Evolutionary conservation across 2,797 vertebrate genomes (phyloP).

Genomic region (Melanotaenia parkinsoni): DNA sequence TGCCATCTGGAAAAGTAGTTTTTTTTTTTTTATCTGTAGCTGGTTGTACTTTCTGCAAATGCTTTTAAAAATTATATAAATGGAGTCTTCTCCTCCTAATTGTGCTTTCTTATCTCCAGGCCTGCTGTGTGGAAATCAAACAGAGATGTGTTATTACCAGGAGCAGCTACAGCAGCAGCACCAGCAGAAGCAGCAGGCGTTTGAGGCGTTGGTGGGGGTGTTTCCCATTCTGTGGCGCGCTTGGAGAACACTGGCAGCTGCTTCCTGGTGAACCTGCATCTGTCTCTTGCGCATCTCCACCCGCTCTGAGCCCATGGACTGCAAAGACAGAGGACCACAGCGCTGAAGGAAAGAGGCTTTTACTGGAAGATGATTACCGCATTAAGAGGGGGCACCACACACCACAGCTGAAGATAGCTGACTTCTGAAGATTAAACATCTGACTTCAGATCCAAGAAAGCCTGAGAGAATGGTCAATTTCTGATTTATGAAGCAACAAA

Average conservation of each 20-base stretch:
- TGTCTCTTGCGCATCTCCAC: constrained; percentile 87
- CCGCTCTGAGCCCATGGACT: constrained; percentile 83
- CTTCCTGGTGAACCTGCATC: constrained; percentile 85
- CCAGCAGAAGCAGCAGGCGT: constrained; percentile 99
- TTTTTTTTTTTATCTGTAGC: background rate
- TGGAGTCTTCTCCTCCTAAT: no score
- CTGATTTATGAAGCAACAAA: background rate
- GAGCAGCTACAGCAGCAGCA: constrained; percentile 99
- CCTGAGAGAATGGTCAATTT: background rate
- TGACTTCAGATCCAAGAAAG: constrained; percentile 16
- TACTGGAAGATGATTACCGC: constrained; percentile 36
- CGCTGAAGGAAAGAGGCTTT: background rate
- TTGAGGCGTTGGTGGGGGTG: constrained; percentile 83
- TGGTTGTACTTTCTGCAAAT: background rate
- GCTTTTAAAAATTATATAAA: background rate
- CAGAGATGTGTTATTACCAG: constrained; percentile 85
- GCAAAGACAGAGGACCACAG: constrained; percentile 21
- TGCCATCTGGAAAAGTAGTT: background rate
- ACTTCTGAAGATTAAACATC: constrained; percentile 32
- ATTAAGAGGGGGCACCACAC: constrained; percentile 30
- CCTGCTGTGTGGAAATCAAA: constrained; percentile 38
- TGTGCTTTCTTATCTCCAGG: constrained; percentile 1
- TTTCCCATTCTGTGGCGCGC: constrained; percentile 78
- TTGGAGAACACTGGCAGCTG: constrained; percentile 80
- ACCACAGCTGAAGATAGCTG: constrained; percentile 31